Conservation (phyloP, 1,140 invertebrate genomes). For the Theocolax elegans region DNA sequence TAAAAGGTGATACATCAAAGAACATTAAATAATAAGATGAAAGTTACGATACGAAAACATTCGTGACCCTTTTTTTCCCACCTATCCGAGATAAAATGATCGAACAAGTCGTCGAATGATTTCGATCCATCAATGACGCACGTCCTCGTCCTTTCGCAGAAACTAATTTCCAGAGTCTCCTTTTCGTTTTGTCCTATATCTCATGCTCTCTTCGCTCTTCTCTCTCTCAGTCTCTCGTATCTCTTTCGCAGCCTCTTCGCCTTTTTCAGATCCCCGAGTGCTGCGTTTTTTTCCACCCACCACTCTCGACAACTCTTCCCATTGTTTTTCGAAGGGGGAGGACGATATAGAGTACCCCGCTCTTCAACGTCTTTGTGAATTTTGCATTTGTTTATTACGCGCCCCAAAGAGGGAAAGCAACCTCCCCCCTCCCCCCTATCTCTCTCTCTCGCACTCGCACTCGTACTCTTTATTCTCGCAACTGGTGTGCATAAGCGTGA, state of each 20-base stretch:
- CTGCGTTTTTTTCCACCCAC: slow-evolving; percentile 11
- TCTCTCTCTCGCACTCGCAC: too few species aligned
- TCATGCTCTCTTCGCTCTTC: background rate
- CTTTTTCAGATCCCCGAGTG: background rate
- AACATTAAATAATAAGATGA: background rate
- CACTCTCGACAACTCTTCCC: background rate
- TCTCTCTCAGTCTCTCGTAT: background rate
- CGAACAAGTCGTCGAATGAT: slow-evolving; percentile 10
- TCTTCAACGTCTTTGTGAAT: slow-evolving; percentile 4
- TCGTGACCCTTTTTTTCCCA: too few species aligned
- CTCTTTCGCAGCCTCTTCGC: background rate
- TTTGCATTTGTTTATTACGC: too few species aligned
- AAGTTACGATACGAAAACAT: background rate
- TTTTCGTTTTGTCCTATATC: background rate
- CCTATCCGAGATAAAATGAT: slow-evolving; percentile 23
- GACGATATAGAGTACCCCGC: background rate
- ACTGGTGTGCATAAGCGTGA: too few species aligned
- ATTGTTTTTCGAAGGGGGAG: slow-evolving; percentile 16
- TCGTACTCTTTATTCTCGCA: background rate
- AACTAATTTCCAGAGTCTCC: slow-evolving; percentile 30
- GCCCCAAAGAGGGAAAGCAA: background rate
- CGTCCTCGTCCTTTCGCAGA: background rate
- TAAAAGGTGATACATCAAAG: background rate
- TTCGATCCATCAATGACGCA: slow-evolving; percentile 1
- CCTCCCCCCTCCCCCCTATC: too few species aligned